A percentile compares a stretch with the other conserved stretches of the same genome.
These are phyloP conservation scores for Scomberomorus guttatus DNA, from an alignment of 2,797 vertebrate species.

Conservation along the genomic window DNA sequence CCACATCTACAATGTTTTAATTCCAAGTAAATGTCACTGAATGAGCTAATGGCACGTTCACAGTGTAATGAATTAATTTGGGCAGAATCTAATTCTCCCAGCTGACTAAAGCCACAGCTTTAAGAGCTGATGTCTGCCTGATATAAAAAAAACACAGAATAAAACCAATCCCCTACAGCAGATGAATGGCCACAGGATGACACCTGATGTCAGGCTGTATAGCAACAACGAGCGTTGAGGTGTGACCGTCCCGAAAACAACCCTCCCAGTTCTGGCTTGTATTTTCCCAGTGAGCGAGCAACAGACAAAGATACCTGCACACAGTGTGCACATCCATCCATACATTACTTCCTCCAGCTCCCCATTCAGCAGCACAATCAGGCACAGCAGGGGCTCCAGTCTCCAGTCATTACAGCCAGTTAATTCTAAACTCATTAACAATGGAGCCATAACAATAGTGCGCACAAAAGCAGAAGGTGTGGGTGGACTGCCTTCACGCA, in stretches of 20 bases:
- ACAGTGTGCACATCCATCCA: slow-evolving; percentile 32
- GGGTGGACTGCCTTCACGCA: slow-evolving; percentile 72
- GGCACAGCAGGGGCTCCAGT: slow-evolving; percentile 64
- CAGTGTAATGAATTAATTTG: slow-evolving; percentile 12
- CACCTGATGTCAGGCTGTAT: slow-evolving; percentile 48
- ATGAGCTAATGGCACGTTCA: slow-evolving; percentile 10
- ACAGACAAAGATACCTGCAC: slow-evolving; percentile 36
- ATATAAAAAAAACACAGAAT: slow-evolving; percentile 19
- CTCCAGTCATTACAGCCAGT: slow-evolving; percentile 71
- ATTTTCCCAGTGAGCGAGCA: slow-evolving; percentile 7
- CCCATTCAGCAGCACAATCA: slow-evolving; percentile 71
- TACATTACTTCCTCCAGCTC: slow-evolving; percentile 49
- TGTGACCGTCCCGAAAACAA: neutral
- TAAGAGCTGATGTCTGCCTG: slow-evolving; percentile 38
- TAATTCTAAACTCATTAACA: slow-evolving; percentile 83
- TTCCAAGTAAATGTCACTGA: neutral
- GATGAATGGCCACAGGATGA: slow-evolving; percentile 38
- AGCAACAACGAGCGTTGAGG: slow-evolving; percentile 12
- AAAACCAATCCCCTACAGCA: slow-evolving; percentile 47
- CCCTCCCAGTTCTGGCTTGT: slow-evolving; percentile 13
- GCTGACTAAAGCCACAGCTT: slow-evolving; percentile 36
- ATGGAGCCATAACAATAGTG: slow-evolving; percentile 72
- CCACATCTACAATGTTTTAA: neutral
- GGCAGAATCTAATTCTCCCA: neutral
- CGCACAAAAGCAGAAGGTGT: slow-evolving; percentile 74